Percentiles rank a stretch among this genome's conserved stretches.
phyloP scores from a whole-genome alignment of 1,140 invertebrate species.

The Dreissena polymorpha region DNA sequence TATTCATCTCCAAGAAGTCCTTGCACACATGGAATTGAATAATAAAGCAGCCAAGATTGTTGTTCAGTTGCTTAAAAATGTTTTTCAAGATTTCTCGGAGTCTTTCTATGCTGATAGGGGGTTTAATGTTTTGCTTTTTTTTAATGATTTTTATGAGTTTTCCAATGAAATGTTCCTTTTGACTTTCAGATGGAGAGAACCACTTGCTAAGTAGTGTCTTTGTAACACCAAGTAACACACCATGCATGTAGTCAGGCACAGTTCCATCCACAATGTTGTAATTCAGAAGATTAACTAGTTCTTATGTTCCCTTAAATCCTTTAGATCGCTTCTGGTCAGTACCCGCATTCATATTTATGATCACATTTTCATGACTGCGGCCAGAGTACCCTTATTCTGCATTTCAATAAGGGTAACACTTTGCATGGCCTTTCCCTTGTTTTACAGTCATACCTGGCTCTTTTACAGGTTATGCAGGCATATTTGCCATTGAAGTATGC shows the following conservation, averaged over 20 bases:
- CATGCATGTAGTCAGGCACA: neutral
- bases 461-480: constrained; percentile 42
- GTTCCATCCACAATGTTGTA: neutral
- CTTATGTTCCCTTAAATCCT: neutral
- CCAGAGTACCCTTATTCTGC: neutral
- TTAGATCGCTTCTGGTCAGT: neutral
- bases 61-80: neutral
- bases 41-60: neutral
- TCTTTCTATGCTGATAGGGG: neutral
- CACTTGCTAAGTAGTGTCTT: neutral
- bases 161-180: neutral
- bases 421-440: constrained; percentile 48
- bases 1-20: neutral
- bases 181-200: neutral
- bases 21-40: neutral
- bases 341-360: neutral
- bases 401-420: constrained; percentile 30
- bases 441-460: constrained; percentile 44
- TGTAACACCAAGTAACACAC: neutral
- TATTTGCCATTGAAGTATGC: constrained; percentile 1
- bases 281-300: neutral
- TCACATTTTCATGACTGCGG: neutral
- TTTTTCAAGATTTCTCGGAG: neutral
- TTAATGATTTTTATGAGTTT: neutral
- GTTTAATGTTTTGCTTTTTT: neutral